phyloP scores from a whole-genome alignment of 2,113 vertebrate genomes.

The Cryptotis parvus region DNA sequence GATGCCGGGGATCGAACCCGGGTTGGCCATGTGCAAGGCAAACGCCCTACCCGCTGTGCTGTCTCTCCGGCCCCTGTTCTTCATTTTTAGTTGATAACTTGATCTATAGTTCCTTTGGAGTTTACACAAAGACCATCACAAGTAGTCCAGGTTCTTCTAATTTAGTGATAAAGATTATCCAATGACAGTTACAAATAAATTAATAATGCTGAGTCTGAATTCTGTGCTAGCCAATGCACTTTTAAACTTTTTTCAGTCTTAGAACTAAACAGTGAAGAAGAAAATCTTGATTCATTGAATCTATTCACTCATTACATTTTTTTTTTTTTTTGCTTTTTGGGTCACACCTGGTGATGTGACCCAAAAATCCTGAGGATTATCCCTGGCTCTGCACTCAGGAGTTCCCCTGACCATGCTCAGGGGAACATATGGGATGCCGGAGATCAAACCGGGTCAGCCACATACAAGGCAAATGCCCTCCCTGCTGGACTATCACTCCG shows the following conservation, averaged over 20 bases:
- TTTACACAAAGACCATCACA: constrained; percentile 1
- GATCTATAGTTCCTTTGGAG: not conserved
- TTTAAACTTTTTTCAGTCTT: not conserved
- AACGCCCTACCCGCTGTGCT: no score
- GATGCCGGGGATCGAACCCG: no score
- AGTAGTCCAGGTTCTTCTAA: constrained; percentile 52
- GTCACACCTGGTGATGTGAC: no score
- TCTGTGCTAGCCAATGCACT: not conserved
- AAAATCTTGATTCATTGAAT: constrained; percentile 17
- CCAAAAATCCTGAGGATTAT: no score
- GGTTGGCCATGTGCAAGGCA: no score
- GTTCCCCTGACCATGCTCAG: no score
- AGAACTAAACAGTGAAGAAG: constrained; percentile 39
- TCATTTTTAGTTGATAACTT: constrained; percentile 7
- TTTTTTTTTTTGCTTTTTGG: not conserved
- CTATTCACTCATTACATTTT: not conserved
- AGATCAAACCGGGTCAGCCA: no score
- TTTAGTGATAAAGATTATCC: constrained; percentile 38
- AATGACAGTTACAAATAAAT: not conserved
- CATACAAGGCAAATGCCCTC: no score
- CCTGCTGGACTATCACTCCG: no score
- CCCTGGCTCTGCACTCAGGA: no score
- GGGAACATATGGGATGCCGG: no score
- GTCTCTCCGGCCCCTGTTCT: no score
- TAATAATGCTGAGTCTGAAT: not conserved